A percentile compares a stretch with the other conserved stretches of the same genome.
Conservation (phyloP, 1,140 invertebrate species). For the Latrodectus geometricus region DNA sequence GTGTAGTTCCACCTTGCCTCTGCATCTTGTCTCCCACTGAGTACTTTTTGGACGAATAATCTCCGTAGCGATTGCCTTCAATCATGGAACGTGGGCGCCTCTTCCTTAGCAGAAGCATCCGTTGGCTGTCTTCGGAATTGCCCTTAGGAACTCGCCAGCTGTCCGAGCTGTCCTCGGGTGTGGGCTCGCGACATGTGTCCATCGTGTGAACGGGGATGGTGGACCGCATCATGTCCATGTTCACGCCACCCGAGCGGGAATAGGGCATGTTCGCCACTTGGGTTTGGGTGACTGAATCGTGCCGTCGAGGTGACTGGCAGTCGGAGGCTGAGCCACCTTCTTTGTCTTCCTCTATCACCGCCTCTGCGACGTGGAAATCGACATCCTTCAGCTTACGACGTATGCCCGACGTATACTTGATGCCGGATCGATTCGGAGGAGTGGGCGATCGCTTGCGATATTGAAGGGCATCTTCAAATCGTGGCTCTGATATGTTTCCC, state of each 20-base stretch:
- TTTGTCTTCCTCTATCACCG: conserved; percentile 46
- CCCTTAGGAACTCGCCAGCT: conserved; percentile 33
- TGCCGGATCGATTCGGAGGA: conserved; percentile 16
- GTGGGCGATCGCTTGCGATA: conserved; percentile 34
- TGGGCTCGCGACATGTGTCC: conserved; percentile 47
- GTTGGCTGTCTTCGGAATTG: not conserved
- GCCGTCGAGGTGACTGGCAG: conserved; percentile 22
- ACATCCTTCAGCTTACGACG: conserved; percentile 47
- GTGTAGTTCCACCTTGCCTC: not conserved
- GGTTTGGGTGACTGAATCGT: conserved; percentile 37
- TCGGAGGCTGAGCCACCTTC: conserved; percentile 45
- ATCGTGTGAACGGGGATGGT: conserved; percentile 39
- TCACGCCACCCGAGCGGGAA: not conserved
- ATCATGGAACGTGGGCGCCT: conserved; percentile 54
- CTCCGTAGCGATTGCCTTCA: conserved; percentile 3
- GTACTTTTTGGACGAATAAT: conserved; percentile 16
- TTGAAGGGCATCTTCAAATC: conserved; percentile 25
- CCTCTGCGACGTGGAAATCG: conserved; percentile 41
- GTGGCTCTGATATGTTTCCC: conserved; percentile 43
- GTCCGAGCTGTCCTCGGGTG: conserved; percentile 47
- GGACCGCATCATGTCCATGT: conserved; percentile 29
- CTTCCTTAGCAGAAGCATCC: conserved; percentile 11
- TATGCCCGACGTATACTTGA: conserved; percentile 16
- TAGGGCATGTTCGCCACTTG: not conserved
- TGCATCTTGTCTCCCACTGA: not conserved